These are phyloP conservation scores for Heteronetta atricapilla DNA, from an alignment of 2,113 vertebrate genomes.

Conservation along the genomic window DNA sequence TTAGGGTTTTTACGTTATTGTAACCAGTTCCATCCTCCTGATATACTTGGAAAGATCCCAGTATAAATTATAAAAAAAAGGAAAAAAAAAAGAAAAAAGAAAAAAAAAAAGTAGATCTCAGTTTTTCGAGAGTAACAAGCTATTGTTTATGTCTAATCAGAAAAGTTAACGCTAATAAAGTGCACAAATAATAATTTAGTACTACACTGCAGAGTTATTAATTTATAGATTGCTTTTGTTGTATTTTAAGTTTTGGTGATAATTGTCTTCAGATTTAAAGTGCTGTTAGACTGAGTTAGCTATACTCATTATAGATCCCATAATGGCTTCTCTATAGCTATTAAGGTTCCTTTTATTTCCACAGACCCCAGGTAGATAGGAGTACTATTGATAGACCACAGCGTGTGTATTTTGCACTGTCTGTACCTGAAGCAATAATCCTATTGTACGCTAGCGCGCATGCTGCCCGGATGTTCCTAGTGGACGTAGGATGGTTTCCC, in stretches of 20 bases:
- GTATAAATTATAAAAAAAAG: constrained; percentile 8
- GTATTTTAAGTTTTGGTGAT: constrained; percentile 75
- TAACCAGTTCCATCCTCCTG: constrained; percentile 53
- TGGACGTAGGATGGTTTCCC: constrained; percentile 67
- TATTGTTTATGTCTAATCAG: constrained; percentile 70
- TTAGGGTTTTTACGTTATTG: constrained; percentile 28
- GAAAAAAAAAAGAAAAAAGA: neutral
- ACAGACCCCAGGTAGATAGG: constrained; percentile 63
- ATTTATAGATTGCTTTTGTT: constrained; percentile 73
- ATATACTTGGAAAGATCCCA: constrained; percentile 56
- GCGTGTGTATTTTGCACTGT: constrained; percentile 71
- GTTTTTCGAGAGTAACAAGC: constrained; percentile 41
- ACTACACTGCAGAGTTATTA: constrained; percentile 68
- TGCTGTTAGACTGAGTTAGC: constrained; percentile 73
- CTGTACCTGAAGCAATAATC: constrained; percentile 81
- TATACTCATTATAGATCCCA: constrained; percentile 63
- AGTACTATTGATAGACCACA: constrained; percentile 56
- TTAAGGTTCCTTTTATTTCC: constrained; percentile 74
- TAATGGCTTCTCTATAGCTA: constrained; percentile 62
- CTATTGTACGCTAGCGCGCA: constrained; percentile 74
- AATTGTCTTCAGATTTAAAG: constrained; percentile 75
- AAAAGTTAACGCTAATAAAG: constrained; percentile 68
- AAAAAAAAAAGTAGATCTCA: constrained; percentile 47
- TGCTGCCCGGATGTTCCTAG: constrained; percentile 74
- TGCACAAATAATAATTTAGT: constrained; percentile 71